phyloP scores from a whole-genome alignment of 2,113 vertebrate genomes.

The Vanacampus margaritifer region DNA sequence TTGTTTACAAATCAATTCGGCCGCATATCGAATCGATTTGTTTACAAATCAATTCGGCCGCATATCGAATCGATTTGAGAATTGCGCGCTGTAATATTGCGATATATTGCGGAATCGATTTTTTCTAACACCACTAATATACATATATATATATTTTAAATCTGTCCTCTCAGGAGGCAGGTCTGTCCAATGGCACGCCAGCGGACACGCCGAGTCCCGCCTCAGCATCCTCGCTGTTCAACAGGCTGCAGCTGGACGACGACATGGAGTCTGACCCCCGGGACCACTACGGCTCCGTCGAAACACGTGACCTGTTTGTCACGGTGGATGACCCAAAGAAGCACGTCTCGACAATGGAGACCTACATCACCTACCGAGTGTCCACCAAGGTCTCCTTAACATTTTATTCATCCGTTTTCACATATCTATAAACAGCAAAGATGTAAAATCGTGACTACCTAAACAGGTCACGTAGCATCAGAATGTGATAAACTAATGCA shows the following conservation, averaged over 20 bases:
- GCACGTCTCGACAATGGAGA: slow-evolving; percentile 97
- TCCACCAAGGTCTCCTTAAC: slow-evolving; percentile 84
- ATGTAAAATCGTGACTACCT: neutral
- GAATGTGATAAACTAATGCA: neutral
- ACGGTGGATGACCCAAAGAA: slow-evolving; percentile 96
- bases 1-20: no score
- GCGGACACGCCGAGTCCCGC: slow-evolving; percentile 88
- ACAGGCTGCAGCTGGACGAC: slow-evolving; percentile 90
- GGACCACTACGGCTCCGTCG: slow-evolving; percentile 80
- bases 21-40: no score
- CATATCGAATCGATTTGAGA: no score
- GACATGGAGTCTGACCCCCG: slow-evolving; percentile 82
- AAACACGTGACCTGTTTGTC: slow-evolving; percentile 95
- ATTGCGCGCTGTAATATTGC: no score
- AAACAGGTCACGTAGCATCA: neutral
- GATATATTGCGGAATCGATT: no score
- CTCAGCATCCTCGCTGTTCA: slow-evolving; percentile 88
- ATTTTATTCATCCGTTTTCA: neutral
- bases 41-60: no score
- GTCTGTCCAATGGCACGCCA: slow-evolving; percentile 88
- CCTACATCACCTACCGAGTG: slow-evolving; percentile 94
- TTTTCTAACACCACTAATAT: no score
- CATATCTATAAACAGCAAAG: neutral
- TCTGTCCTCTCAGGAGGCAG: slow-evolving; percentile 75
- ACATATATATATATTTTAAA: no score